Base-by-base conservation (phyloP, 2,888 invertebrate genomes). In the Carcina quercana region DNA sequence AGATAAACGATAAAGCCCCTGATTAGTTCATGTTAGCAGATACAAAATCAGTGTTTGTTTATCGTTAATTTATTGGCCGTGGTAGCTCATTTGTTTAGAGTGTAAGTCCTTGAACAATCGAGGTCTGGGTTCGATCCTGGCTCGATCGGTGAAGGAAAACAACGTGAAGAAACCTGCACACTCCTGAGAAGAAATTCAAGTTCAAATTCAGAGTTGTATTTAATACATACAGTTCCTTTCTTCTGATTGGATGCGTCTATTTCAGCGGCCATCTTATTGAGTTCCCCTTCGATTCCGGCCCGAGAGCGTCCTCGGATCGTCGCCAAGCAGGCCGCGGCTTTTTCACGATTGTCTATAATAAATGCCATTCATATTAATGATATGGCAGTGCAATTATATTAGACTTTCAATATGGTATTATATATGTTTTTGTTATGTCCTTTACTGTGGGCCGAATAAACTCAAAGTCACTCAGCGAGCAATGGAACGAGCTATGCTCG, bases 261-360 rank as follows among this genome's bases (percentile, higher is more conserved):
- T 3, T 78, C 75, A 8, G 86, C 85, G 42, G 88, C 86, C 52
- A 91, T 88, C 37, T 84, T 55, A 32, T 87, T 75, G 25, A 90
- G 75, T 53, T 92, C 92, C 4, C 86, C 78, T 37, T 88, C 86
- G 0, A 92, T 89, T 0, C 85, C 88, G 0, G 83, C 75, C 1
- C 70, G 60, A 0, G 86, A 84, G 38, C 86, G 85, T 0, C 89
- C 87, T 1, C 95, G 86, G 8, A 96, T 78, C 45, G 85, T 89
- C 20, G 86, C 75, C 40, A 96, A 66, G 3, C 92, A 78, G 1
- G 75, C 63, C 0, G 88, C 68, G 0, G 95, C 95, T 1, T 89
- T 87, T 1, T 86, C 73, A 0, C 66, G 66, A 30, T 84, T 68
- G 19, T 63, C 80, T 80, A 48, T 15, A 0, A 35, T 50, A 89